Evolutionary conservation across 2,888 invertebrate species (phyloP).

Genomic region (Romanomermis culicivorax): DNA sequence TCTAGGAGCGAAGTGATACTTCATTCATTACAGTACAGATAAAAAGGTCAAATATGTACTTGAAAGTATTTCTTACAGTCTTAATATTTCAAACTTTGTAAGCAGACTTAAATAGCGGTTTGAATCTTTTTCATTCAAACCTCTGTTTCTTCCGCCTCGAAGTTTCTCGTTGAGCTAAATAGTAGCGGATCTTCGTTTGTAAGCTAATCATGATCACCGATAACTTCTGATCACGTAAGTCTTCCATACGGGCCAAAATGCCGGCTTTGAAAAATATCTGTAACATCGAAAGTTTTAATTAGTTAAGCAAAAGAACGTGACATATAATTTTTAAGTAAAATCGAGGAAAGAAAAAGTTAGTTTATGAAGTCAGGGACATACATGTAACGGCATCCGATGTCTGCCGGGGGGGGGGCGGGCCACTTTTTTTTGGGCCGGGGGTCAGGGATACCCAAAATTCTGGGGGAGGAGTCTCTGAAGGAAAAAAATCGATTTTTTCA

Average conservation of each 20-base stretch:
- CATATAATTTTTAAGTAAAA: no score
- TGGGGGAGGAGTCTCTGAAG: no score
- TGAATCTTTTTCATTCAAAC: not conserved
- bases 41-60: not conserved
- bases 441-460: no score
- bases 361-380: not conserved
- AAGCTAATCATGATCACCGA: slow-evolving; percentile 91
- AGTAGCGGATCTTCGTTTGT: slow-evolving; percentile 89
- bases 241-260: slow-evolving; percentile 98
- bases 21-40: not conserved
- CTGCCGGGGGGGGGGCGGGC: no score
- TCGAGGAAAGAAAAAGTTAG: not conserved
- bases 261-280: slow-evolving; percentile 99
- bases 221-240: slow-evolving; percentile 92
- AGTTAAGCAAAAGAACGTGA: not conserved
- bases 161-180: slow-evolving; percentile 23
- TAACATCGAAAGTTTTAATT: not conserved
- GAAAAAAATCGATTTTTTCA: no score
- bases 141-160: slow-evolving; percentile 2
- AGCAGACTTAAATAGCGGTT: not conserved
- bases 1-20: not conserved
- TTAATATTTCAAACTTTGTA: not conserved
- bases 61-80: not conserved
- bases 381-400: no score
- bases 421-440: no score